Evolutionary conservation across 2,113 vertebrate species (phyloP), one percentile per base, ranked within the genome.

Genomic region (Bucco capensis): DNA sequence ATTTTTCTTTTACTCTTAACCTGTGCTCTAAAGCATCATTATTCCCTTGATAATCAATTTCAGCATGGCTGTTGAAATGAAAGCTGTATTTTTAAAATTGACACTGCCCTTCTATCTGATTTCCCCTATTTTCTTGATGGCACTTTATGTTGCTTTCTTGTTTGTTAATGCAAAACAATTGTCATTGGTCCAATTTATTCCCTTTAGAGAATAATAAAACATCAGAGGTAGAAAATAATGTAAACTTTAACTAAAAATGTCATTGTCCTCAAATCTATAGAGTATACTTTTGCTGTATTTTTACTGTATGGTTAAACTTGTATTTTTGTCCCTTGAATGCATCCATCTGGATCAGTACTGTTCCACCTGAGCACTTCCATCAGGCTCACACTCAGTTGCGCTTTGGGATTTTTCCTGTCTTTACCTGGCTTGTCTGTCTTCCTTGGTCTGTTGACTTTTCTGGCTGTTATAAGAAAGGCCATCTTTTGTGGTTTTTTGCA

Each of bases 1-100:
- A 95, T 88, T 96, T 69, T 81, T 91, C 89, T 56, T 78, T 60
- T 44, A 8, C 11, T 35, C 11, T 91, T 95, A 93, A 91, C 75
- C 56, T 88, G 33, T 79, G 31, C 87, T 94, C 49, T 83, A 66
- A 80, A 94, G 58, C 88, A 69, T 75, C 17, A 7, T 66, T 89
- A 72, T 71, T 95, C 61, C 70, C 58, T 66, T 82, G 71, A 89
- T 90, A 84, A 80, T 89, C 56, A 61, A 53, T 85, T 76, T 82
- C 57, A 88, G 49, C 12, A 19, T 49, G 2, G 1, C 35, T 57
- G 2, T 27, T 90, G 84, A 92, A 56, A 42, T 54, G 58, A 83
- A 89, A 83, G 66, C 54, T 82, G 4, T 35, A 30, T 9, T 65
- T 80, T 69, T 47, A 6, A 72, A 67, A 53, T 65, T 78, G 56